Evolutionary conservation across 2,797 vertebrate species (phyloP), one percentile per base, ranked within the genome.

Genomic region (Gallinago stenura): DNA sequence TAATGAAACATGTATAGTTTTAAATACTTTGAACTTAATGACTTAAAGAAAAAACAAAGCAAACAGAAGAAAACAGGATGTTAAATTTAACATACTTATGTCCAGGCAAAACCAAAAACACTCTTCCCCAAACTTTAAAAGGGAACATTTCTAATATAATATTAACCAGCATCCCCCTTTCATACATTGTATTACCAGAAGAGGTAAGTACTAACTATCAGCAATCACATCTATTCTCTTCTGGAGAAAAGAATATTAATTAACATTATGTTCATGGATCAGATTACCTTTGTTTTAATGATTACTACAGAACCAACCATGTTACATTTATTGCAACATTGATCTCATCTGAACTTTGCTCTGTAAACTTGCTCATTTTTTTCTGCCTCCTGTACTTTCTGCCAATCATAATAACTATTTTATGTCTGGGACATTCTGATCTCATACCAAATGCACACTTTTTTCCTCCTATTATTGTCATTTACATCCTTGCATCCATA

Each of bases 1-100:
- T 87, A 95, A 93, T 86, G 79, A 95, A 96, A 96, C 11, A 61
- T 70, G 30, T 93, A 93, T 41, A 73, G 41, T 78, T 93, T 91
- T 37, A 88, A 92, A 84, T 83, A 68, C 78, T 73, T 95, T 45
- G 60, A 94, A 92, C 35, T 35, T 50, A 90, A 91, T 73, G 62
- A 83, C 62, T 86, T 83, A 77, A 65, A 89, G 26, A 41, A 91
- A 89, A 66, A 53, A 9, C 20, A 50, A 73, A 75, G 18, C 2
- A 65, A 93, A 50, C 20, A 31, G 92, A 92, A 24, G 39, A 87
- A 89, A 79, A 46, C 28, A 68, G n/a, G 33, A 92, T 70, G 77
- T 48, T 89, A 87, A 86, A 96, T 79, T 66, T 70, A 72, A 61
- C 48, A 69, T 39, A 37, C 18, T 93, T 85, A 33, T 3, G 31